A percentile compares a stretch with the other conserved stretches of the same genome.
These are phyloP conservation scores for Aurelia sp. DNA, from an alignment of 30 jellyfish, hydroid and myxozoan genomes.

Conservation along the genomic window DNA sequence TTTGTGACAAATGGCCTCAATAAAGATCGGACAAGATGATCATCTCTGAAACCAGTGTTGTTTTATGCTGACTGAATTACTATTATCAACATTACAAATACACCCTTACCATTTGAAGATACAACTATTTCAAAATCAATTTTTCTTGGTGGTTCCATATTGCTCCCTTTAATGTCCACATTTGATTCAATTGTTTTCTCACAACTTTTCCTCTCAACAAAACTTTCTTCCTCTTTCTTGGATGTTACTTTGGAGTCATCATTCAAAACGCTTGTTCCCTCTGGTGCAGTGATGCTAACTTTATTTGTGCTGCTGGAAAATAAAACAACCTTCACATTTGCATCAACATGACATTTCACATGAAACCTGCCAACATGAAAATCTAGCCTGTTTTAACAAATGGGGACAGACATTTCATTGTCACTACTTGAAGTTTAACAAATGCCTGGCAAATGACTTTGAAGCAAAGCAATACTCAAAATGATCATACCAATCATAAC, in stretches of 20 bases:
- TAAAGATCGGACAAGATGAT: no score
- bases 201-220: background rate
- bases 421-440: no score
- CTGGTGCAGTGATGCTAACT: constrained; percentile 1
- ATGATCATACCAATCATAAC: no score
- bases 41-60: no score
- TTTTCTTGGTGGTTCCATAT: constrained; percentile 2
- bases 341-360: background rate
- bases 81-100: background rate
- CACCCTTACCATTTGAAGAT: constrained; percentile 4
- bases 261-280: background rate
- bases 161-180: background rate
- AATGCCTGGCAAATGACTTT: no score
- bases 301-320: constrained; percentile 1
- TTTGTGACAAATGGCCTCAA: no score
- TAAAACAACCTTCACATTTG: background rate
- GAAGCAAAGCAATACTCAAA: no score
- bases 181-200: background rate
- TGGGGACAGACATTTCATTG: no score
- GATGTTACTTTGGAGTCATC: background rate
- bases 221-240: background rate
- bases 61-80: background rate
- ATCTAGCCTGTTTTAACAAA: background rate
- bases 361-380: background rate
- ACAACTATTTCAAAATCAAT: background rate